Evolutionary conservation across 2,888 invertebrate species (phyloP), one percentile per base, ranked within the genome.

Genomic region (Ptycholaimellus sp.): DNA sequence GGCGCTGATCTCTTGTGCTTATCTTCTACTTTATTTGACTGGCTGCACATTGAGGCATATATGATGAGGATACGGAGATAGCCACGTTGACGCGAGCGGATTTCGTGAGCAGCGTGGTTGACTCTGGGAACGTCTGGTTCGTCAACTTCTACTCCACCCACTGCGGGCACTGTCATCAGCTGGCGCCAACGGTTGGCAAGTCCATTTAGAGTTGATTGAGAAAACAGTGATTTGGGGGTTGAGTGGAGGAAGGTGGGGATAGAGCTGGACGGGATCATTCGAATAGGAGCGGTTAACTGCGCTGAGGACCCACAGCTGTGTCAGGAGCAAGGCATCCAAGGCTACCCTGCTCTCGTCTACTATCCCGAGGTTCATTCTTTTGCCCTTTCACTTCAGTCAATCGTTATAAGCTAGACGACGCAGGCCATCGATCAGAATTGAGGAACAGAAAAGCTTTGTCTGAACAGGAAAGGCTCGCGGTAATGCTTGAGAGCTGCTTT

Each of bases 81-180:
- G 70, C 76, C 19, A 78, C 78, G 1, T 60, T 82, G 2, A 73
- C 72, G 46, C 68, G 68, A 49, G 66, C 70, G 40, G 75, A 72
- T 53, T 82, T 75, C 66, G 66, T 65, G 41, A 56, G 60, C 44
- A 59, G 61, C 22, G 66, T 74, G n/a, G 35, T 68, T 20, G 60
- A 61, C 33, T 62, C 66, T 23, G 70, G 70, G 36, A 74, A 73
- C 42, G 68, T 73, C 21, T 75, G 80, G 73, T 78, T 81, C 56
- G 68, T 82, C 40, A 81, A 81, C 60, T 81, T 76, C 58, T 82
- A 81, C 60, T 79, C 79, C 1, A 75, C 80, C 2, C 72, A 73
- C 54, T 81, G 81, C 54, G 72, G 73, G 18, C 80, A 80, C 46
- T 82, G 81, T 53, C 79, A 80, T 56, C 69, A 69, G 43, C 62